Base-by-base conservation (phyloP, 2,113 vertebrate genomes). In the Craseonycteris thonglongyai region DNA sequence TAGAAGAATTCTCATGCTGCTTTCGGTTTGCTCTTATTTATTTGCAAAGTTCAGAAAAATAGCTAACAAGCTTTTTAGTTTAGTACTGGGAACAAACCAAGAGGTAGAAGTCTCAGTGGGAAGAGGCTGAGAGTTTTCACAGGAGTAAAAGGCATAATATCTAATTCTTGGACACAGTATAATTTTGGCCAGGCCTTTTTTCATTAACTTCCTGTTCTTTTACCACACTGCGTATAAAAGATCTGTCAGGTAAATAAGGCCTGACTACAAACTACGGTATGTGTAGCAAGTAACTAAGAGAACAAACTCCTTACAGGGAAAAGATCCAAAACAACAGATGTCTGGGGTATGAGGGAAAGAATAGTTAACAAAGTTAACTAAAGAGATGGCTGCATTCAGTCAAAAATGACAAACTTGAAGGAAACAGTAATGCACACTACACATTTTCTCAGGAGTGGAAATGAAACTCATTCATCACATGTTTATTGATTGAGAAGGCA, bases 21-120 rank as follows among this genome's bases (percentile, higher is more conserved):
- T 93, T 96, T 96, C n/a, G 21, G 83, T 86, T 89, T 65, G 16
- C 9, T 72, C 51, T 51, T 88, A 83, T 78, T 88, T 56, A 82
- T 38, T 24, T 76, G 33, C 38, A 82, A 91, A 54, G 11, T 38
- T 83, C 47, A 93, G 35, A 85, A 84, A 92, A 90, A 81, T 3
- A 92, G 80, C 33, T 66, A 66, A 30, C 16, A 83, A 84, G 58
- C 26, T 91, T 89, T 11, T 95, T 51, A 30, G 38, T 45, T 93
- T 63, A 56, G 56, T 42, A 33, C 49, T 74, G 15, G 22, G 56
- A 91, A 71, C 30, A 93, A 92, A 58, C 5, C 22, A 47, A 45
- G 26, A n/a, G 19, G 15, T 42, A 71, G 49, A 79, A 12, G 28
- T 38, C 40, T 65, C 26, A 0, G 19, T 85, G 61, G 66, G 42